Conservation (phyloP, 30 jellyfish, hydroid and myxozoan genomes). For the Aurelia sp. region DNA sequence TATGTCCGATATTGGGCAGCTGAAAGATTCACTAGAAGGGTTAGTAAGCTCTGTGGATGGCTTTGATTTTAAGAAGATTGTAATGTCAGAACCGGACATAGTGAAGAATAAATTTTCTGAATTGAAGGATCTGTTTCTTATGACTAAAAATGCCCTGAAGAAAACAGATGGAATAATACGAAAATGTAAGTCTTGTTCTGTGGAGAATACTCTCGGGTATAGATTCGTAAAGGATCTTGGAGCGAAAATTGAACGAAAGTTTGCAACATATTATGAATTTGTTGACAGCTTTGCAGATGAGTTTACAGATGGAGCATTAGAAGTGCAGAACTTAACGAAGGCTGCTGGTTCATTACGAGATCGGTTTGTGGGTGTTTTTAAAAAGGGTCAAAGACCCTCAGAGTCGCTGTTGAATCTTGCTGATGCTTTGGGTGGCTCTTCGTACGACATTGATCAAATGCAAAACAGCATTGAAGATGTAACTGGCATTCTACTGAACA, state of each 20-base stretch:
- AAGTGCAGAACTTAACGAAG: constrained; percentile 34
- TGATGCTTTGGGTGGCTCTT: constrained; percentile 53
- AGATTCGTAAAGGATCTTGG: constrained; percentile 65
- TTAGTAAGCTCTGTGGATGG: constrained; percentile 48
- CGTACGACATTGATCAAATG: constrained; percentile 46
- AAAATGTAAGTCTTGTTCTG: constrained; percentile 74
- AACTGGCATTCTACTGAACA: constrained; percentile 50
- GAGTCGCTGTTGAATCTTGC: constrained; percentile 62
- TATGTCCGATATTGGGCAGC: constrained; percentile 79
- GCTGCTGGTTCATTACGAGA: constrained; percentile 55
- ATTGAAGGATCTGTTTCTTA: constrained; percentile 49
- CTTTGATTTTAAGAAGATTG: constrained; percentile 64
- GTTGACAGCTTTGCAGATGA: constrained; percentile 58
- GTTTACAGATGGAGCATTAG: constrained; percentile 65
- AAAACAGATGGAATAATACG: constrained; percentile 64
- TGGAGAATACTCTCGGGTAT: constrained; percentile 81
- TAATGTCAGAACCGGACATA: constrained; percentile 76
- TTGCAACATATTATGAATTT: constrained; percentile 13
- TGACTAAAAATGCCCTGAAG: constrained; percentile 40
- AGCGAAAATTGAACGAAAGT: constrained; percentile 22
- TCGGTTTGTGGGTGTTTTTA: constrained; percentile 47
- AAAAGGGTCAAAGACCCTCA: constrained; percentile 19
- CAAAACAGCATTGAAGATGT: constrained; percentile 59
- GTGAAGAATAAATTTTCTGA: constrained; percentile 65
- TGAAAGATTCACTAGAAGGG: constrained; percentile 79